Base-by-base conservation (phyloP, 2,797 vertebrate genomes). In the Pseudomugil gertrudae region DNA sequence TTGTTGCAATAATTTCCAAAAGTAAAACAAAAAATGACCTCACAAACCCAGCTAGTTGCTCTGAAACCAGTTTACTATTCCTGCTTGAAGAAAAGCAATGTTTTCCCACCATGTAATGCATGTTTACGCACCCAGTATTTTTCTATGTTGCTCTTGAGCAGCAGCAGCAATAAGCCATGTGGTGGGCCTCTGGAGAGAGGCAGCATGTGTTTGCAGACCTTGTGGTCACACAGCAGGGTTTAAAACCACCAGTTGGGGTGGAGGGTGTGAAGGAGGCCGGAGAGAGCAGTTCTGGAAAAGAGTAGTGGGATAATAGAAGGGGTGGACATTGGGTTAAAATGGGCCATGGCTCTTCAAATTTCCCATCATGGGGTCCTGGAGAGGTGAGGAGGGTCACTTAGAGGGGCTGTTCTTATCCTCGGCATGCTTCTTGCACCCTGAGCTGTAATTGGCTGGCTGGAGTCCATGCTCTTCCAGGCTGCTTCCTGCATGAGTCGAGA, bases 321-420 rank as follows among this genome's bases (percentile, higher is more conserved):
- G 80, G 71, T 68, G 69, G 71, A 62, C 10, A 45, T 43, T 43
- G 69, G 80, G 83, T 89, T 85, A 73, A 81, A 76, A 84, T 67
- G 79, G 76, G 89, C 89, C 85, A 67, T 56, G 67, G 70, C 90
- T 89, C 82, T 86, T 88, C 83, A 71, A 79, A 75, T 87, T 89
- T 93, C 89, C 81, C 81, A 85, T 81, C 30, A 72, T 21, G 62
- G 81, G 91, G 91, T 93, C 90, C 88, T 84, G 21, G 69, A 69
- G 76, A 89, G 93, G 91, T 92, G 80, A 93, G 79, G 76, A 76
- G 90, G 93, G 92, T 92, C 88, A 92, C 76, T 7, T 81, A 91
- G 86, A 87, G 89, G 86, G 85, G 90, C n/a, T n/a, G 88, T 94
- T 45, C 84, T 94, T 94, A 94, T 90, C 87, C 84, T 62, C 74